Evolutionary conservation across 2,888 invertebrate genomes (phyloP).

Genomic region (Volucella bombylans): DNA sequence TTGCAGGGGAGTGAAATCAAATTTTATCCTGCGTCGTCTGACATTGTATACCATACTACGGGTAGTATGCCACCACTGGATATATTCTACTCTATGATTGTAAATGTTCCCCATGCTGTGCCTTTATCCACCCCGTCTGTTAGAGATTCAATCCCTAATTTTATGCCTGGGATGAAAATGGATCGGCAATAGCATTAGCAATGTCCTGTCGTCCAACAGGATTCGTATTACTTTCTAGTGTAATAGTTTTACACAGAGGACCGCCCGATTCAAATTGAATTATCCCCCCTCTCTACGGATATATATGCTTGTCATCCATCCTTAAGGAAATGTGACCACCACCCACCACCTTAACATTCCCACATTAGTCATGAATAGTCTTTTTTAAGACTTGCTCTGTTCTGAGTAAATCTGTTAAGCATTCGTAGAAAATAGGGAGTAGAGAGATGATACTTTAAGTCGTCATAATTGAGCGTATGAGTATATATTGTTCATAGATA

Average conservation of each 20-base stretch:
- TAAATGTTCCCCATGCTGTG: neutral
- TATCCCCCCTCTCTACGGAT: slow-evolving; percentile 48
- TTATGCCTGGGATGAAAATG: slow-evolving; percentile 67
- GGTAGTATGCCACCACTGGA: neutral
- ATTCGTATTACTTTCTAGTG: slow-evolving; percentile 62
- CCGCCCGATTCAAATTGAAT: slow-evolving; percentile 69
- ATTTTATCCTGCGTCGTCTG: slow-evolving; percentile 56
- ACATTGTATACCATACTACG: slow-evolving; percentile 15
- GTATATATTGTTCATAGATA: no score
- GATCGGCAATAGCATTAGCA: slow-evolving; percentile 68
- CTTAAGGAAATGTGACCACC: slow-evolving; percentile 49
- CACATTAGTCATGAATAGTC: slow-evolving; percentile 57
- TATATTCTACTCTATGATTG: neutral
- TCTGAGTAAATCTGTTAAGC: slow-evolving; percentile 1
- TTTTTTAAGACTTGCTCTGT: slow-evolving; percentile 14
- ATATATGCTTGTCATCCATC: slow-evolving; percentile 63
- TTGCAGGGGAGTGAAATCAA: slow-evolving; percentile 67
- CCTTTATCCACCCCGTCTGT: neutral
- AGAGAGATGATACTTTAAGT: no score
- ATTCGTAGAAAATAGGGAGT: no score
- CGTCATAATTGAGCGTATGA: no score
- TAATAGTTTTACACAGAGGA: slow-evolving; percentile 71
- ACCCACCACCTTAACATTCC: neutral
- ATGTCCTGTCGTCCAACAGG: slow-evolving; percentile 59
- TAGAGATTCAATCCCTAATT: slow-evolving; percentile 56